phyloP scores from a whole-genome alignment of 35 echinoderm and acorn worm genomes.

The Apostichopus parvimensis region DNA sequence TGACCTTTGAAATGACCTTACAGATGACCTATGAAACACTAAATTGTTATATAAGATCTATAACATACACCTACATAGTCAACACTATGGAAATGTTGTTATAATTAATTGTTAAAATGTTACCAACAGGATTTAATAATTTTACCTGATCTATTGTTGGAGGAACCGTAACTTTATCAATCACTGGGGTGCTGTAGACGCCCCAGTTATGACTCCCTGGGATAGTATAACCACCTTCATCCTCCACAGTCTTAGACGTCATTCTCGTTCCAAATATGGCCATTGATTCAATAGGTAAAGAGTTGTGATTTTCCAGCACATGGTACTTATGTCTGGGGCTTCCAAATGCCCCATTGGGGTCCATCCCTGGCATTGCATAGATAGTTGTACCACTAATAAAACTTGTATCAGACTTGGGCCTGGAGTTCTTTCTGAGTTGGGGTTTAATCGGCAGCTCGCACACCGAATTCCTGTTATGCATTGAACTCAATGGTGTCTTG shows the following conservation, averaged over 20 bases:
- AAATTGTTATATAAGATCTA: too few species aligned
- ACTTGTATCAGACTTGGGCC: conserved; percentile 37
- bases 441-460: conserved; percentile 1
- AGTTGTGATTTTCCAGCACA: conserved; percentile 37
- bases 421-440: background rate
- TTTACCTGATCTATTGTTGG: background rate
- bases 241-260: conserved; percentile 1
- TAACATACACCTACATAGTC: too few species aligned
- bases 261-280: conserved; percentile 28
- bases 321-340: conserved; percentile 17
- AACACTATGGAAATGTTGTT: too few species aligned
- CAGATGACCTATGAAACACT: too few species aligned
- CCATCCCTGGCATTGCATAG: conserved; percentile 33
- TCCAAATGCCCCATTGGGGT: background rate
- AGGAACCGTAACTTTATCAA: background rate
- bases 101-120: too few species aligned
- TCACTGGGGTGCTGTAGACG: background rate
- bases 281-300: background rate
- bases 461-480: conserved; percentile 18
- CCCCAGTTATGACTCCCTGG: conserved; percentile 49
- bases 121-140: background rate
- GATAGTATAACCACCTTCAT: conserved; percentile 44
- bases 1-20: too few species aligned
- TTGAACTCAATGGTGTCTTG: background rate
- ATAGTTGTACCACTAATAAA: background rate